Evolutionary conservation across 2,888 invertebrate species (phyloP).

Genomic region (Sisyra terminalis): DNA sequence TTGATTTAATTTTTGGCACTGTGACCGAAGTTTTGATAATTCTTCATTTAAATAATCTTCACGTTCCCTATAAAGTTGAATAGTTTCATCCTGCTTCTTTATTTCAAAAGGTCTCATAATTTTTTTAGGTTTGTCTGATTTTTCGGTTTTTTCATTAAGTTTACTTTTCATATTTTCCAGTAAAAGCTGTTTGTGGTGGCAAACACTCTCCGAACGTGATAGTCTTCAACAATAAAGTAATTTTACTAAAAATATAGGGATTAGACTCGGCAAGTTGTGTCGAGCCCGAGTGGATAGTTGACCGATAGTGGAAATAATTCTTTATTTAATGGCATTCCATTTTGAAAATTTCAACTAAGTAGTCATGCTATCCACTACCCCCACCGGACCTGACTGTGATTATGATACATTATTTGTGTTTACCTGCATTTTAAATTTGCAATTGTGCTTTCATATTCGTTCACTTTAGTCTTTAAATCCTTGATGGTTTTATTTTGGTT

Average conservation of each 20-base stretch:
- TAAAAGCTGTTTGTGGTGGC: conserved; percentile 1
- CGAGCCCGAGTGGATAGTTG: too few species aligned
- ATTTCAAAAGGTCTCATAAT: background rate
- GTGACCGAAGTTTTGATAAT: background rate
- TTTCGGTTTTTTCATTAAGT: background rate
- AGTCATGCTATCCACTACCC: too few species aligned
- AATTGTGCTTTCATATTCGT: background rate
- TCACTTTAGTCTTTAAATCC: background rate
- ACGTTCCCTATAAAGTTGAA: background rate
- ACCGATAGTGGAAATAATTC: too few species aligned
- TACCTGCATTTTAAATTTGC: conserved; percentile 1
- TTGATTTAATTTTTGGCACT: background rate
- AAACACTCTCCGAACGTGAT: background rate
- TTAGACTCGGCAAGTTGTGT: too few species aligned
- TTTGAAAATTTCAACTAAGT: too few species aligned
- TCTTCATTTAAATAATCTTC: background rate
- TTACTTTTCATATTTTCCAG: background rate
- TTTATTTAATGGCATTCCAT: too few species aligned
- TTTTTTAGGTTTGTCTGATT: background rate
- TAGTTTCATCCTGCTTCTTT: background rate
- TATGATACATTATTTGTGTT: background rate
- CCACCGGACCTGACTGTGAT: background rate
- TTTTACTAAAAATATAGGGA: too few species aligned
- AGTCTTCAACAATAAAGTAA: background rate
- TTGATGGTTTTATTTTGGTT: background rate